phyloP scores from a whole-genome alignment of 2,797 vertebrate species.

The Manis crassicaudata region DNA sequence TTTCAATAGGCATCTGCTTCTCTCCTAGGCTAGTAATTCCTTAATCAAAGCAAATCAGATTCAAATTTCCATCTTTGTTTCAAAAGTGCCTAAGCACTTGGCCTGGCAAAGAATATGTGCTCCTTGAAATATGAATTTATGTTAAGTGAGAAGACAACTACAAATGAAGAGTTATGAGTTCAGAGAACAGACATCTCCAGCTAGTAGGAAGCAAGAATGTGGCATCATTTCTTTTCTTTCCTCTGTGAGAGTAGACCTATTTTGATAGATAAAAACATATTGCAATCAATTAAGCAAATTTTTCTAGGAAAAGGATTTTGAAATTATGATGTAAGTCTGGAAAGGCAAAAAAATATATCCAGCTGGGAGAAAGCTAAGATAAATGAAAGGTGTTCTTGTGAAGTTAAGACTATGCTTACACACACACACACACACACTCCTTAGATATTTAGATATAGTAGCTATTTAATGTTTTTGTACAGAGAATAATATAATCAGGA shows the following conservation, averaged over 20 bases:
- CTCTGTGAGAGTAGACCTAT: background rate
- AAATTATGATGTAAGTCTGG: background rate
- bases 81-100: background rate
- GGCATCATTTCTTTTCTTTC: background rate
- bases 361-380: background rate
- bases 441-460: background rate
- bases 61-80: background rate
- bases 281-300: background rate
- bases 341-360: background rate
- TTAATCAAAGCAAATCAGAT: background rate
- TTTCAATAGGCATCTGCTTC: background rate
- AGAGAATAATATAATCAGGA: background rate
- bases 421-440: accelerated
- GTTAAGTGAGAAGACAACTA: background rate
- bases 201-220: background rate
- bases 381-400: background rate
- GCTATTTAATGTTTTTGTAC: background rate
- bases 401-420: background rate
- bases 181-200: background rate
- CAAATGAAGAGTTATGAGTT: background rate
- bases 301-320: background rate
- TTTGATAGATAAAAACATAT: background rate
- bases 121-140: background rate
- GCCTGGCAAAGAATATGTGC: background rate
- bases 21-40: background rate